phyloP scores from a whole-genome alignment of 2,797 vertebrate genomes.

The Anguilla obscura region DNA sequence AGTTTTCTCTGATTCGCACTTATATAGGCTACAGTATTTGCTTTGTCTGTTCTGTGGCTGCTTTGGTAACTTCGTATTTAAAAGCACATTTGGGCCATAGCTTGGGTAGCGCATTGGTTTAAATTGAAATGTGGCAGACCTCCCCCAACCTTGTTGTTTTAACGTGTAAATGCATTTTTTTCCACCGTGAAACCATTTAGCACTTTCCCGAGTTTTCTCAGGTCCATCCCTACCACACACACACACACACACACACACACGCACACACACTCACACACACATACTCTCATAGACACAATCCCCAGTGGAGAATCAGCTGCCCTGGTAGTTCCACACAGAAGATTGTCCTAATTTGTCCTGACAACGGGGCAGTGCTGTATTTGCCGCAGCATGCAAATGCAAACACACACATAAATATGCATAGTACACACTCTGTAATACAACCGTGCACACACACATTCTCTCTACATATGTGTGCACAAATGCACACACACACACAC shows the following conservation, averaged over 20 bases:
- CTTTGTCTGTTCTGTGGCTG: conserved; percentile 1
- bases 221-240: not conserved
- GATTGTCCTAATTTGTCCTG: conserved; percentile 76
- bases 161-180: not conserved
- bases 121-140: not conserved
- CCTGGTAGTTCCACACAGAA: conserved; percentile 35
- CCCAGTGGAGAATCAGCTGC: conserved; percentile 56
- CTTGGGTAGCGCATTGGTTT: not conserved
- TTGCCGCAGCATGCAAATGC: not conserved
- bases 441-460: conserved; percentile 28
- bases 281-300: conserved; percentile 36
- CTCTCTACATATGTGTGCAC: not conserved
- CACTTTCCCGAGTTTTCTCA: too few relatives aligned
- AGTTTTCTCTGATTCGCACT: too few relatives aligned
- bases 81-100: not conserved
- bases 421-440: not conserved
- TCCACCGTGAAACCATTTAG: too few relatives aligned
- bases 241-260: not conserved
- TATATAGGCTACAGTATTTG: not conserved
- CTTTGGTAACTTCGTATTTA: not conserved
- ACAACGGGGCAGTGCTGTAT: conserved; percentile 61
- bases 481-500: not conserved
- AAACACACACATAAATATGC: not conserved
- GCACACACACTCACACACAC: not conserved
- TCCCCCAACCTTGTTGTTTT: not conserved